phyloP scores from a whole-genome alignment of 2,888 invertebrate genomes.

The Magallana nippona region DNA sequence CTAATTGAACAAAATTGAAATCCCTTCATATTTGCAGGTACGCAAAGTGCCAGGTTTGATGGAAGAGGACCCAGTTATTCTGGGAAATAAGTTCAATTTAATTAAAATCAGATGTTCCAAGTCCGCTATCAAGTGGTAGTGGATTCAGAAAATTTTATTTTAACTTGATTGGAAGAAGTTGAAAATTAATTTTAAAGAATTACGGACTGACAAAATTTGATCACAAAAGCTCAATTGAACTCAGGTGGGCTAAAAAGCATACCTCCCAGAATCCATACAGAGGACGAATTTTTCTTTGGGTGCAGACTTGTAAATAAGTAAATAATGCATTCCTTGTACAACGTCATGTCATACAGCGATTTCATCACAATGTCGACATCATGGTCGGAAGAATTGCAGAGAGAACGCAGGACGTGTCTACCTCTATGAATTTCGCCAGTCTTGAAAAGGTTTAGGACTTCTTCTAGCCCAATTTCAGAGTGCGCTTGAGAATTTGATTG shows the following conservation, averaged over 20 bases:
- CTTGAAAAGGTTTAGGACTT: neutral
- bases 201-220: no score
- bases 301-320: neutral
- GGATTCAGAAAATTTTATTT: no score
- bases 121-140: no score
- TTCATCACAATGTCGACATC: neutral
- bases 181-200: no score
- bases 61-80: no score
- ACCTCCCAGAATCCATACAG: conserved; percentile 16
- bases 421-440: neutral
- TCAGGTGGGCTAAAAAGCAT: neutral
- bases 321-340: conserved; percentile 6
- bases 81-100: no score
- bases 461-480: neutral
- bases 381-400: neutral
- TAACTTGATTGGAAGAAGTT: no score
- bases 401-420: neutral
- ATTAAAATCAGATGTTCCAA: no score
- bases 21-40: no score
- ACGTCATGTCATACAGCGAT: neutral
- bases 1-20: no score
- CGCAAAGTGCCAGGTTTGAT: no score
- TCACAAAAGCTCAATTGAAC: no score
- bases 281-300: neutral
- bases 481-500: neutral